Evolutionary conservation across 2,113 vertebrate genomes (phyloP), one percentile per base, ranked within the genome.

Genomic region (Indri indri): DNA sequence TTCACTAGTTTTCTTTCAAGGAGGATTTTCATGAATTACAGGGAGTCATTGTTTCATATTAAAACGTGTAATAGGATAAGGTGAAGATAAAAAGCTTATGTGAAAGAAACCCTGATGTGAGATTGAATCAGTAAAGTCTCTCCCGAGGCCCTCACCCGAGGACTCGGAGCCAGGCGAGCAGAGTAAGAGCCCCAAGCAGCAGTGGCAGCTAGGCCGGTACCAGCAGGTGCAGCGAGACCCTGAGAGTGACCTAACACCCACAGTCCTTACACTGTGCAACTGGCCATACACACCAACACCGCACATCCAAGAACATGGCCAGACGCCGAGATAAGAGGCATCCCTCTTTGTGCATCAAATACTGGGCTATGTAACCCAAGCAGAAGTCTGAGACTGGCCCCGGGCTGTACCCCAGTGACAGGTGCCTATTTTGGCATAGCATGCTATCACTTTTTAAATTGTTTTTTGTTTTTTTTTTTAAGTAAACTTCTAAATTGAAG

Each of bases 21-120:
- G 77, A 92, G 96, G 97, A 97, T 98, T 97, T 97, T 96, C 90
- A 22, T 91, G 95, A 97, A 98, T 98, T 97, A 97, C 76, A 94
- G 97, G 92, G 90, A 61, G 95, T 97, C 96, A 88, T 90, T 96
- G 95, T 97, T 98, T 97, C 88, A 76, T 90, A 98, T 96, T 96
- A 96, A 92, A 97, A 96, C 52, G 6, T 92, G 97, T 97, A 98
- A 98, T 94, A 92, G 98, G 97, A 97, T 98, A 97, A 97, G 92
- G 20, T 88, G 87, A 95, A 97, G 98, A 98, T 96, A 98, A 98
- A 98, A 96, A 94, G 97, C 96, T 98, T 96, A 98, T 71, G 87
- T 79, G 97, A 96, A 98, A 97, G 96, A 92, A 97, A 98, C 96
- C 96, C 97, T 90, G 66, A 74, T 52, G 70, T 0, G 0, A 98